These are phyloP conservation scores for Cottus gobio DNA, from an alignment of 2,113 vertebrate species.

Conservation along the genomic window DNA sequence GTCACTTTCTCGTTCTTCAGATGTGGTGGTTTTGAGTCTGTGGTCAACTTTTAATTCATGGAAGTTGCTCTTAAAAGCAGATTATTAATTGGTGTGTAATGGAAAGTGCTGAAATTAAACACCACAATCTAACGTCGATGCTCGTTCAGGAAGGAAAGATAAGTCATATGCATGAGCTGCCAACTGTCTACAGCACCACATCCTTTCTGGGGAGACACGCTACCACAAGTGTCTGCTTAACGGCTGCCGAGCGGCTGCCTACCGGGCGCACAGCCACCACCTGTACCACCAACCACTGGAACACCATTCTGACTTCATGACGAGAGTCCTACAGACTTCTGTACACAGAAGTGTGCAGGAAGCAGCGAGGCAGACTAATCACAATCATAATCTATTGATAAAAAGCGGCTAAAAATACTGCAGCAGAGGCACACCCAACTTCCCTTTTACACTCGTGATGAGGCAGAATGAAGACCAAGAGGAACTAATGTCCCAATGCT, in stretches of 20 bases:
- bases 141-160: neutral
- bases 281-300: neutral
- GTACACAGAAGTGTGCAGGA: neutral
- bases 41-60: neutral
- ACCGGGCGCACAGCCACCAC: neutral
- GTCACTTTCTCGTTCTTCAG: neutral
- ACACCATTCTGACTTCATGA: too few relatives aligned
- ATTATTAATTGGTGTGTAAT: neutral
- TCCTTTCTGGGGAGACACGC: neutral
- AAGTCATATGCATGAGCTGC: neutral
- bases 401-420: neutral
- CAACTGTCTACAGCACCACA: neutral
- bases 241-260: neutral
- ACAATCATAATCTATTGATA: neutral
- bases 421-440: neutral
- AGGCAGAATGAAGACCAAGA: neutral
- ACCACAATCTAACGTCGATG: neutral
- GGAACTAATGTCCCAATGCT: neutral
- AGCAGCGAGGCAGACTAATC: neutral
- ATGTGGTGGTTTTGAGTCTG: neutral
- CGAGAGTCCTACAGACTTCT: neutral
- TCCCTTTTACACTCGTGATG: neutral
- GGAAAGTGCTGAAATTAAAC: neutral
- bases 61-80: neutral
- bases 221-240: neutral